A percentile compares a stretch with the other conserved stretches of the same genome.
Conservation (phyloP, 2,797 vertebrate genomes). For the Malacoctenus gilli region DNA sequence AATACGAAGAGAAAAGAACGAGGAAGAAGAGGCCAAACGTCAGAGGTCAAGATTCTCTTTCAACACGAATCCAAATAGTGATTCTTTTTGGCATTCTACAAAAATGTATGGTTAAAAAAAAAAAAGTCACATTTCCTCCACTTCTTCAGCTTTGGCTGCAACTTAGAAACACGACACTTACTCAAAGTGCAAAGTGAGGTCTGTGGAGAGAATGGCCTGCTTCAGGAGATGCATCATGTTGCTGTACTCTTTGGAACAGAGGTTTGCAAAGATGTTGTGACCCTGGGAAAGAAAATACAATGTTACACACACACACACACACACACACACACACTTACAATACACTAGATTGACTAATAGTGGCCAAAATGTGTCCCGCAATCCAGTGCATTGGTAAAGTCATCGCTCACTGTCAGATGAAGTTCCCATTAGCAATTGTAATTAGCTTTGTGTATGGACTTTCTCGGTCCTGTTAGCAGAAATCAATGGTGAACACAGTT, state of each 20-base stretch:
- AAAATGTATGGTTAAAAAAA: neutral
- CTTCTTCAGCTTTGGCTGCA: neutral
- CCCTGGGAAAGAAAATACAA: conserved; percentile 72
- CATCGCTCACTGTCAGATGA: conserved; percentile 67
- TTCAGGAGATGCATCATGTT: conserved; percentile 86
- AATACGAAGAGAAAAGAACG: conserved; percentile 5
- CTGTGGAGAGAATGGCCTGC: conserved; percentile 85
- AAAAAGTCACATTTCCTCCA: neutral
- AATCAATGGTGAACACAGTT: conserved; percentile 66
- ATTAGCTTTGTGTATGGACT: conserved; percentile 64
- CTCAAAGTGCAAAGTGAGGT: conserved; percentile 86
- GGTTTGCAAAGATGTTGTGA: conserved; percentile 86
- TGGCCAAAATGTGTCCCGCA: conserved; percentile 37
- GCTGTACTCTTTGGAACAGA: conserved; percentile 85
- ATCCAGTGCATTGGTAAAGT: conserved; percentile 52
- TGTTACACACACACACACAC: conserved; percentile 18
- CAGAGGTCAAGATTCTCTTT: neutral
- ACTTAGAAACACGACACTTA: conserved; percentile 63
- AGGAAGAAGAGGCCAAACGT: neutral
- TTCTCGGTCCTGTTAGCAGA: conserved; percentile 54
- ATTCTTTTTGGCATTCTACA: too few relatives aligned
- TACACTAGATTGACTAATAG: conserved; percentile 22
- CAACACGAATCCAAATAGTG: neutral
- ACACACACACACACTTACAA: conserved; percentile 11
- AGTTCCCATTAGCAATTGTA: conserved; percentile 64